Percentiles rank a stretch among this genome's conserved stretches.
Conservation (phyloP, 53 echinoderm and acorn worm genomes). For the Stichopus horrens region DNA sequence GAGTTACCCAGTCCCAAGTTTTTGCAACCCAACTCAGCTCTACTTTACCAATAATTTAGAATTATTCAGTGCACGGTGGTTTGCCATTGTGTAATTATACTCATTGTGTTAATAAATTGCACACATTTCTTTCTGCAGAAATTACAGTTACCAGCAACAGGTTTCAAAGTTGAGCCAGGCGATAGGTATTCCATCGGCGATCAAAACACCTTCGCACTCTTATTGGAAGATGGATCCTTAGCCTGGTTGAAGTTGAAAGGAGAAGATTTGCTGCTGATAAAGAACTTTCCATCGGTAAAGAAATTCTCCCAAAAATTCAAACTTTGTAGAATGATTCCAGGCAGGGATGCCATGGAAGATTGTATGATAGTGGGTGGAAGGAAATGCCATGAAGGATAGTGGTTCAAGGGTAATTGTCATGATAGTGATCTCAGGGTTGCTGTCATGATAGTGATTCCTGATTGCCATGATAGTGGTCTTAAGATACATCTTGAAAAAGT, state of each 20-base stretch:
- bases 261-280: background rate
- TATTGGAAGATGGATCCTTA: background rate
- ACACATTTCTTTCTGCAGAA: background rate
- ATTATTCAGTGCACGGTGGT: too few species aligned
- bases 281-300: slow-evolving; percentile 29
- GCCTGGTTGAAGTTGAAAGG: slow-evolving; percentile 31
- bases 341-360: too few species aligned
- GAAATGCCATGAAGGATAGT: too few species aligned
- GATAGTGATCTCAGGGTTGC: too few species aligned
- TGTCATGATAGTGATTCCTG: too few species aligned
- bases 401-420: too few species aligned
- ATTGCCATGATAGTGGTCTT: too few species aligned
- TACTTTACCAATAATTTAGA: too few species aligned
- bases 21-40: too few species aligned
- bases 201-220: background rate
- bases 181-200: background rate
- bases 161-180: slow-evolving; percentile 18
- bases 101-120: background rate
- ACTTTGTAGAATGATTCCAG: background rate
- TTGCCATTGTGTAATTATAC: background rate
- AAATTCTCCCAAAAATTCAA: background rate
- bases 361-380: too few species aligned
- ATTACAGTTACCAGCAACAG: slow-evolving; percentile 9
- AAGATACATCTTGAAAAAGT: too few species aligned
- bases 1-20: too few species aligned